Evolutionary conservation across 64 coral and sea anemone genomes (phyloP).

Genomic region (Stichodactyla mertensii): DNA sequence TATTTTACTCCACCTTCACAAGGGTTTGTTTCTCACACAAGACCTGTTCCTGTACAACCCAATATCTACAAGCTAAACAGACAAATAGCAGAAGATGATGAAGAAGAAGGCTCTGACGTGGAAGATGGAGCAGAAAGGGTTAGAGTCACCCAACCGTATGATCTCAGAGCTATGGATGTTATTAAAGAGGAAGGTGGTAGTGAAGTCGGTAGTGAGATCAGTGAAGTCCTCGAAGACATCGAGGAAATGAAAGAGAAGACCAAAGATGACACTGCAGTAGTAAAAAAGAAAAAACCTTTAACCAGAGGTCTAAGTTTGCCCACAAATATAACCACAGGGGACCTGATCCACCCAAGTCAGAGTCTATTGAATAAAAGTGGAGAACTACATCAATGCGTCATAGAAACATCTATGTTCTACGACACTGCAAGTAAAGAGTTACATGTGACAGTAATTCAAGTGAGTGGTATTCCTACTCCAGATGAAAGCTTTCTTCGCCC

Average conservation of each 20-base stretch:
- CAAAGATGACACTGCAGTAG: conserved; percentile 3
- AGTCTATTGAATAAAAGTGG: conserved; percentile 48
- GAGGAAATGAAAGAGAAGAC: conserved; percentile 13
- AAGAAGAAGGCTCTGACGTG: conserved; percentile 12
- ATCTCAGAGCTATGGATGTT: neutral
- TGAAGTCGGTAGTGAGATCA: neutral
- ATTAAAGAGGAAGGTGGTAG: neutral
- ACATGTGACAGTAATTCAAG: conserved; percentile 75
- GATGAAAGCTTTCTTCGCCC: conserved; percentile 85
- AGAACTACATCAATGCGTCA: conserved; percentile 17
- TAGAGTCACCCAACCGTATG: conserved; percentile 46
- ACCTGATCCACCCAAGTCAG: conserved; percentile 56
- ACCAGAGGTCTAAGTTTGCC: conserved; percentile 67
- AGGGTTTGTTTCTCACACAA: conserved; percentile 40
- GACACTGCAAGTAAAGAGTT: conserved; percentile 75
- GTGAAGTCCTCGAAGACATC: conserved; percentile 9
- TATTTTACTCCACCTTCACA: conserved; percentile 50
- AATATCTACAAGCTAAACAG: conserved; percentile 68
- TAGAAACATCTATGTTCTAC: conserved; percentile 79
- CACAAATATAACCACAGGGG: conserved; percentile 16
- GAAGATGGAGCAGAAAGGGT: conserved; percentile 34
- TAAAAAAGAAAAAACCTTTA: conserved; percentile 28
- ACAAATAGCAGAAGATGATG: conserved; percentile 32
- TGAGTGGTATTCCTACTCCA: conserved; percentile 69
- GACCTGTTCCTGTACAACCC: conserved; percentile 73